Evolutionary conservation across 2,797 vertebrate genomes (phyloP).

Genomic region (Malacoraja senta): DNA sequence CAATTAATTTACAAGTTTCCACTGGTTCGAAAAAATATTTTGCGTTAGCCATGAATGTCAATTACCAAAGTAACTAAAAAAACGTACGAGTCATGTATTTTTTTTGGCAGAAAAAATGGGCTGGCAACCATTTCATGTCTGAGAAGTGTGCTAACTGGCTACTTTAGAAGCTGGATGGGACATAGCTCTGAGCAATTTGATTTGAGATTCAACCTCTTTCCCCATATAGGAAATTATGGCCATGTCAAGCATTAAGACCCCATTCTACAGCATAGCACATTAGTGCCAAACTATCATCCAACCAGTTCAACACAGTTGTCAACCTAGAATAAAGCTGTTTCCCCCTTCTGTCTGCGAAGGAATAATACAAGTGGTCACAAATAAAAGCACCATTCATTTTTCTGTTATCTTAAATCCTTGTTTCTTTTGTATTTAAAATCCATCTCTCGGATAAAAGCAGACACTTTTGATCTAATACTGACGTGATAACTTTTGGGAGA

Average conservation of each 20-base stretch:
- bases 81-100: neutral
- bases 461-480: conserved; percentile 46
- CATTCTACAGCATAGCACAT: neutral
- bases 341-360: neutral
- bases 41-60: neutral
- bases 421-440: neutral
- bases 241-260: neutral
- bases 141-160: neutral
- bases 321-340: neutral
- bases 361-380: too few relatives aligned
- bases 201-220: neutral
- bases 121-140: neutral
- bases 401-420: neutral
- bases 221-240: neutral
- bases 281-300: neutral
- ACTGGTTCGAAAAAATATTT: neutral
- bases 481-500: conserved; percentile 85
- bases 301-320: neutral
- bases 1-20: neutral
- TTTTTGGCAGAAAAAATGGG: neutral
- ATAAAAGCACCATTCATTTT: neutral
- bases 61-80: neutral
- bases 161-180: neutral
- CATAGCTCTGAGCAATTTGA: neutral
- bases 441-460: conserved; percentile 29